Conservation (phyloP, 2,888 invertebrate genomes). For the Tromatobia lineatoria region DNA sequence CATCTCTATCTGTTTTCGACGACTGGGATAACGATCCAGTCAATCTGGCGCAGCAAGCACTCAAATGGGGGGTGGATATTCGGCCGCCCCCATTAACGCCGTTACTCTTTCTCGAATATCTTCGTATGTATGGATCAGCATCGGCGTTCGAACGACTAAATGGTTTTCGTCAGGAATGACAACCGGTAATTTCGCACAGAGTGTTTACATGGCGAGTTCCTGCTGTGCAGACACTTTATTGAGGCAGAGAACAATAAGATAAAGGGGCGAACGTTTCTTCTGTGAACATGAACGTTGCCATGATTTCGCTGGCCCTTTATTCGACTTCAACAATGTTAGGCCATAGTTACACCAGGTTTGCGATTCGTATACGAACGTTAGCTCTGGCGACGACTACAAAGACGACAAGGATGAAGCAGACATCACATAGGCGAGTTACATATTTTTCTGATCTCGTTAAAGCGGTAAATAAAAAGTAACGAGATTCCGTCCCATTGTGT, state of each 20-base stretch:
- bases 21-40: background rate
- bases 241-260: slow-evolving; percentile 11
- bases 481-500: slow-evolving; percentile 71
- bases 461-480: slow-evolving; percentile 79
- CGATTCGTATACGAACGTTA: background rate
- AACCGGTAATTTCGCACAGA: background rate
- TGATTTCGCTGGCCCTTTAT: slow-evolving; percentile 19
- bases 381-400: slow-evolving; percentile 16
- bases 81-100: background rate
- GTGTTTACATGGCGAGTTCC: slow-evolving; percentile 9
- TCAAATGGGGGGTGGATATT: background rate
- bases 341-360: slow-evolving; percentile 36
- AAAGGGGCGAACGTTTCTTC: background rate
- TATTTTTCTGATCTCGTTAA: slow-evolving; percentile 75
- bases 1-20: slow-evolving; percentile 11
- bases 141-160: slow-evolving; percentile 3
- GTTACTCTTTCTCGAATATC: background rate
- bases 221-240: background rate
- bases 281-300: slow-evolving; percentile 10
- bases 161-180: slow-evolving; percentile 16
- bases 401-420: background rate
- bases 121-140: background rate
- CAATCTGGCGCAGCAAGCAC: background rate
- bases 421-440: slow-evolving; percentile 22
- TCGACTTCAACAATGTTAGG: slow-evolving; percentile 41